Conservation (phyloP, 2,113 vertebrate genomes). For the Archilochus colubris region DNA sequence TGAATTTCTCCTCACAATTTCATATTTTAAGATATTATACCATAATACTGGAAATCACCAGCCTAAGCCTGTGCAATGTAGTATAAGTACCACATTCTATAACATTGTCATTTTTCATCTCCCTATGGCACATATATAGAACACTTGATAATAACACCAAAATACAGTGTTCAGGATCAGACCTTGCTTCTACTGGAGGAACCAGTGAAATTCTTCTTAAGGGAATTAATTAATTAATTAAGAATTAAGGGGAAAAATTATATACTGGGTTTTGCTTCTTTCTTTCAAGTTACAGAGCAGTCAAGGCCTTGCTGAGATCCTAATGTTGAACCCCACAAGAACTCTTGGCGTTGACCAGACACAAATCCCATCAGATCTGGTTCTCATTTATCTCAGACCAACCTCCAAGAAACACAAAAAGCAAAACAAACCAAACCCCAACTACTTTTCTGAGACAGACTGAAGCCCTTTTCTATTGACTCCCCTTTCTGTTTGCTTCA, state of each 20-base stretch:
- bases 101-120: not conserved
- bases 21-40: not conserved
- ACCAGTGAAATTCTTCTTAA: not conserved
- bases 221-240: too few species aligned
- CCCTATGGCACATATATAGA: not conserved
- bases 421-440: not conserved
- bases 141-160: not conserved
- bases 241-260: too few species aligned
- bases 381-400: not conserved
- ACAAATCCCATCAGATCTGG: not conserved
- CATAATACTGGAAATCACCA: not conserved
- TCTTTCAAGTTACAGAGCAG: not conserved
- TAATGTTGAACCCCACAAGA: not conserved
- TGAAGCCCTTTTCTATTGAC: not conserved
- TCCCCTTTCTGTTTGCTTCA: not conserved
- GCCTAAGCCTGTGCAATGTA: not conserved
- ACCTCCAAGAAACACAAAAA: not conserved
- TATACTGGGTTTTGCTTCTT: not conserved
- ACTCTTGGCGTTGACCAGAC: not conserved
- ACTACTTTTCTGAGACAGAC: not conserved
- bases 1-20: not conserved
- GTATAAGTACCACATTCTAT: fast-evolving
- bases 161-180: too few species aligned
- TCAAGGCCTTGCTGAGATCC: not conserved
- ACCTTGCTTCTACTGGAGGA: not conserved